Percentiles rank a stretch among this genome's conserved stretches.
These are phyloP conservation scores for Pipra filicauda DNA, from an alignment of 2,113 vertebrate species.

Conservation along the genomic window DNA sequence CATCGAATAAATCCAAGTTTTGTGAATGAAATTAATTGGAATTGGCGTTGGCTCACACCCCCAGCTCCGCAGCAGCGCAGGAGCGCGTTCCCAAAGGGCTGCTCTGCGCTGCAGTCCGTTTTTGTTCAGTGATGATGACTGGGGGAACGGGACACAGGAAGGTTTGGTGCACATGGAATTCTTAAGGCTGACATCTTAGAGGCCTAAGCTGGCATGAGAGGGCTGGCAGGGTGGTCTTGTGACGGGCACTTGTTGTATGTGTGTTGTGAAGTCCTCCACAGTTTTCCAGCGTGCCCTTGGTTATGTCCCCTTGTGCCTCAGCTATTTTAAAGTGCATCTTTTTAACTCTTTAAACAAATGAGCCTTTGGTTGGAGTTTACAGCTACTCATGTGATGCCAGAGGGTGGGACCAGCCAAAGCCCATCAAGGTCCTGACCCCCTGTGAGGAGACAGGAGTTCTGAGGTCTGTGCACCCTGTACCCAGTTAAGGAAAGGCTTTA, in stretches of 20 bases:
- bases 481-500: neutral
- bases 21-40: conserved; percentile 61
- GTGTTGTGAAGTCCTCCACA: neutral
- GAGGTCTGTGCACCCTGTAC: neutral
- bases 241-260: neutral
- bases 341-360: neutral
- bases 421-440: neutral
- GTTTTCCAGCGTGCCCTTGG: neutral
- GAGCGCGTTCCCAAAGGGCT: neutral
- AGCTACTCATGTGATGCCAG: neutral
- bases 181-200: neutral
- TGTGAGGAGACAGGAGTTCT: neutral
- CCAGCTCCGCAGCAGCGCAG: neutral
- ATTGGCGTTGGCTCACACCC: neutral
- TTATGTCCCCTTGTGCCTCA: neutral
- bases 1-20: conserved; percentile 39
- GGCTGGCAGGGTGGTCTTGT: neutral
- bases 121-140: neutral
- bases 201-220: neutral
- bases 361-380: neutral
- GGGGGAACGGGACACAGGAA: neutral
- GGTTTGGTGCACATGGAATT: neutral
- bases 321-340: neutral
- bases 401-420: neutral
- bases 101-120: fast-evolving